These are phyloP conservation scores for Gasterosteus nipponicus DNA, from an alignment of 2,113 vertebrate genomes.

Conservation along the genomic window DNA sequence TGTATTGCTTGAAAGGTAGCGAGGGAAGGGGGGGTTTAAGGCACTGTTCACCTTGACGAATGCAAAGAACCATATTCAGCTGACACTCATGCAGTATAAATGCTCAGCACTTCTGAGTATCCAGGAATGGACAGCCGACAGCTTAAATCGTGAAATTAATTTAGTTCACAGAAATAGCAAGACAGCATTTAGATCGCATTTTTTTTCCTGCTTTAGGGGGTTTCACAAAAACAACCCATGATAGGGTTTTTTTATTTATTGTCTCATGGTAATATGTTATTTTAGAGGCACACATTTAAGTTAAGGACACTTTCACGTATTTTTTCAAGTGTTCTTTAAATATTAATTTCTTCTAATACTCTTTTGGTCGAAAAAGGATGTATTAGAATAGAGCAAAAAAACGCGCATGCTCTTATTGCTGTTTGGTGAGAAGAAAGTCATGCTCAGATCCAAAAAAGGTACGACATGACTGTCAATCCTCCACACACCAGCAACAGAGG, in stretches of 20 bases:
- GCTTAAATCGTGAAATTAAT: background rate
- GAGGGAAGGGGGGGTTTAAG: background rate
- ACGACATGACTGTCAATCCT: background rate
- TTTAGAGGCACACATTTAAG: background rate
- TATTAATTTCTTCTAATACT: background rate
- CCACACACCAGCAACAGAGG: background rate
- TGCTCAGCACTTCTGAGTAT: background rate
- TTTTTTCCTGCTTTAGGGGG: background rate
- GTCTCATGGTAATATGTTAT: constrained; percentile 13
- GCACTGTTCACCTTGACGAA: background rate
- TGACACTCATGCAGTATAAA: background rate
- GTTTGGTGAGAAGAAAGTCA: background rate
- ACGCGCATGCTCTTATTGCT: background rate
- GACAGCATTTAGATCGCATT: background rate
- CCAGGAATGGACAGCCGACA: background rate
- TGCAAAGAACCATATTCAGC: background rate
- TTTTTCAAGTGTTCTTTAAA: constrained; percentile 1
- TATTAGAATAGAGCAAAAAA: constrained; percentile 7
- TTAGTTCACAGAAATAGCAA: background rate
- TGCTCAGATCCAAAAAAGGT: background rate
- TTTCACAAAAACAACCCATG: constrained; percentile 31
- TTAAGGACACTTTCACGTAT: background rate
- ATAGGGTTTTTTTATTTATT: constrained; percentile 2
- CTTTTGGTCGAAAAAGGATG: constrained; percentile 1
- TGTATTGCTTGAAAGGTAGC: background rate